Percentiles rank a stretch among this genome's conserved stretches.
Evolutionary conservation across 2,888 invertebrate genomes (phyloP).

Genomic region (Stictocephala bisonia): DNA sequence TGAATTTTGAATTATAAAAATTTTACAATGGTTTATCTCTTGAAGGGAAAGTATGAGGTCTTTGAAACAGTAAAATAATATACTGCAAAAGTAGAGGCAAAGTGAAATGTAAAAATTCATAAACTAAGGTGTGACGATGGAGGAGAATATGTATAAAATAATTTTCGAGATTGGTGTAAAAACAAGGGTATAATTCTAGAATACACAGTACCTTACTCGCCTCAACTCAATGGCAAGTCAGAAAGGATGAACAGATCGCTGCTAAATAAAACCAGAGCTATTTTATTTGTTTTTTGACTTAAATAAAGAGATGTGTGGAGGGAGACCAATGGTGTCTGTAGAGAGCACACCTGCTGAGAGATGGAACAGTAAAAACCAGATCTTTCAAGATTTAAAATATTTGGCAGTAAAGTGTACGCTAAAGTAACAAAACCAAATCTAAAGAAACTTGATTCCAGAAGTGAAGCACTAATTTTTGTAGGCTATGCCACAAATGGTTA

Average conservation of each 20-base stretch:
- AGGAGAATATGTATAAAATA: constrained; percentile 47
- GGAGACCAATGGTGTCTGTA: constrained; percentile 56
- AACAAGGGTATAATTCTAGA: constrained; percentile 49
- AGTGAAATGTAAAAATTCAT: background rate
- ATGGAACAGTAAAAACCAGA: background rate
- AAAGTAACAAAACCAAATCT: too few relatives aligned
- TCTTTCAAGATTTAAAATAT: background rate
- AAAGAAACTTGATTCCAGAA: too few relatives aligned
- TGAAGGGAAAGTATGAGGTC: constrained; percentile 40
- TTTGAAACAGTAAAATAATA: constrained; percentile 27
- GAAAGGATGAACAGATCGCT: constrained; percentile 54
- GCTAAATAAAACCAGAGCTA: constrained; percentile 55
- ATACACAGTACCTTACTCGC: constrained; percentile 45
- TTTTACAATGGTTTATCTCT: constrained; percentile 15
- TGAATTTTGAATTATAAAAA: constrained; percentile 46
- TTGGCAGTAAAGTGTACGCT: background rate
- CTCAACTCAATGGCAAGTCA: constrained; percentile 50
- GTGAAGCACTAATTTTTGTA: too few relatives aligned
- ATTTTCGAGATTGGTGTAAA: constrained; percentile 45
- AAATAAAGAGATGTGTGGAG: constrained; percentile 59
- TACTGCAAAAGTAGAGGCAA: constrained; percentile 1
- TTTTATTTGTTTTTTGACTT: constrained; percentile 57
- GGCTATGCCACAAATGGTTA: too few relatives aligned
- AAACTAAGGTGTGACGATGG: constrained; percentile 50
- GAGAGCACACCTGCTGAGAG: background rate